Conservation (phyloP, 1,140 invertebrate species). For the Plectrocnemia conspersa region DNA sequence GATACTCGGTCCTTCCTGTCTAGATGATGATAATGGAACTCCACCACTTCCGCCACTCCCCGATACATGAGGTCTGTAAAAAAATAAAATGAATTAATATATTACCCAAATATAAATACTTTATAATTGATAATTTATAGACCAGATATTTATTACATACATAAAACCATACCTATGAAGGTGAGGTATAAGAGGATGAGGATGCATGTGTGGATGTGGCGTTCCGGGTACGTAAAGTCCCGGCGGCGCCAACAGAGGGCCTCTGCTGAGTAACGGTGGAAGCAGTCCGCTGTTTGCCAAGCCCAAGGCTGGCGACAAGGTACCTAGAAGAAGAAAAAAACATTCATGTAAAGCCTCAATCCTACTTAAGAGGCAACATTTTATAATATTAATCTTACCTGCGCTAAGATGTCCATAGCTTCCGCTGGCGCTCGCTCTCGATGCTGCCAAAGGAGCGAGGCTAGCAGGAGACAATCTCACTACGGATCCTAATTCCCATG, state of each 20-base stretch:
- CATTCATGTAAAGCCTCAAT: slow-evolving; percentile 31
- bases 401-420: slow-evolving; percentile 92
- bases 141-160: too few relatives aligned
- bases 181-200: slow-evolving; percentile 38
- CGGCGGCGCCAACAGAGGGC: slow-evolving; percentile 33
- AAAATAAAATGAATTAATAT: neutral
- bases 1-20: slow-evolving; percentile 48
- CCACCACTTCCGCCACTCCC: slow-evolving; percentile 35
- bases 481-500: slow-evolving; percentile 90
- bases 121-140: too few relatives aligned
- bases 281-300: slow-evolving; percentile 51
- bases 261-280: slow-evolving; percentile 47
- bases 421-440: slow-evolving; percentile 80
- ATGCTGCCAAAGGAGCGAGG: slow-evolving; percentile 84
- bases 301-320: slow-evolving; percentile 50
- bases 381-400: slow-evolving; percentile 47
- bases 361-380: slow-evolving; percentile 27
- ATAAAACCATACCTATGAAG: slow-evolving; percentile 30
- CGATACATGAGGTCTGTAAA: slow-evolving; percentile 22
- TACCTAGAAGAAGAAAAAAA: slow-evolving; percentile 42
- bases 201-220: slow-evolving; percentile 40
- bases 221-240: slow-evolving; percentile 21
- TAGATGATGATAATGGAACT: slow-evolving; percentile 35
- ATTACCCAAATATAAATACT: neutral
- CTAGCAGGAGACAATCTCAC: slow-evolving; percentile 94